A percentile compares a stretch with the other conserved stretches of the same genome.
These are phyloP conservation scores for Mastigias papua DNA, from an alignment of 30 jellyfish, hydroid and myxozoan genomes.

Conservation along the genomic window DNA sequence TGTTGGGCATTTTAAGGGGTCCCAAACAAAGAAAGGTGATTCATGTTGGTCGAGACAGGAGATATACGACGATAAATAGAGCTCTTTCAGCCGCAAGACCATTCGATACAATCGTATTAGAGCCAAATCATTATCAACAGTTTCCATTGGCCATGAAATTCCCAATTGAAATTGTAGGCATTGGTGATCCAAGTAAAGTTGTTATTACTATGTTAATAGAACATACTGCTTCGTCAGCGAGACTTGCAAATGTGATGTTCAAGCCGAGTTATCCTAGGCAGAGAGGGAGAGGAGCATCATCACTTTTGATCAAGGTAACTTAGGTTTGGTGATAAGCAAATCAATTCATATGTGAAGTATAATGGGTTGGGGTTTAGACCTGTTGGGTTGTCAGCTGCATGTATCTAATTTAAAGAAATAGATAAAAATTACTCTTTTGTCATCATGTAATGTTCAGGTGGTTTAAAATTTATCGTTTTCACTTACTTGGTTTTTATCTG, in stretches of 20 bases:
- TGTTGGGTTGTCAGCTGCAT: no score
- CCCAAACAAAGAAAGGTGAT: slow-evolving; percentile 65
- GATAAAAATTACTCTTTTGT: no score
- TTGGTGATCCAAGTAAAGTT: slow-evolving; percentile 86
- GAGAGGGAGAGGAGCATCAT: slow-evolving; percentile 78
- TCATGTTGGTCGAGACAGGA: slow-evolving; percentile 85
- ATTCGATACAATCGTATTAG: slow-evolving; percentile 67
- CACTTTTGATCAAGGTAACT: slow-evolving; percentile 76
- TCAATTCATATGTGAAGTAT: no score
- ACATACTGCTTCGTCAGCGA: slow-evolving; percentile 72
- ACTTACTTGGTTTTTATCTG: no score
- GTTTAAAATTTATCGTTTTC: no score
- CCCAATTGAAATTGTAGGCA: slow-evolving; percentile 88
- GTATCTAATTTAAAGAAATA: no score
- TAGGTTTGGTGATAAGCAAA: no score
- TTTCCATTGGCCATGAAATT: slow-evolving; percentile 73
- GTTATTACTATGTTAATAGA: slow-evolving; percentile 77
- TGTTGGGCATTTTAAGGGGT: slow-evolving; percentile 55
- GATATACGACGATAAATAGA: slow-evolving; percentile 74
- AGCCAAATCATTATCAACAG: slow-evolving; percentile 85
- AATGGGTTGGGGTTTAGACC: no score
- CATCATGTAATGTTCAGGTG: no score
- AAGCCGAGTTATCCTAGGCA: slow-evolving; percentile 81
- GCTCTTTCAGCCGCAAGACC: slow-evolving; percentile 88
- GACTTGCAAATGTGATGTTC: slow-evolving; percentile 78